phyloP scores from a whole-genome alignment of 2,888 invertebrate species.

The Philopedon plagiatum region DNA sequence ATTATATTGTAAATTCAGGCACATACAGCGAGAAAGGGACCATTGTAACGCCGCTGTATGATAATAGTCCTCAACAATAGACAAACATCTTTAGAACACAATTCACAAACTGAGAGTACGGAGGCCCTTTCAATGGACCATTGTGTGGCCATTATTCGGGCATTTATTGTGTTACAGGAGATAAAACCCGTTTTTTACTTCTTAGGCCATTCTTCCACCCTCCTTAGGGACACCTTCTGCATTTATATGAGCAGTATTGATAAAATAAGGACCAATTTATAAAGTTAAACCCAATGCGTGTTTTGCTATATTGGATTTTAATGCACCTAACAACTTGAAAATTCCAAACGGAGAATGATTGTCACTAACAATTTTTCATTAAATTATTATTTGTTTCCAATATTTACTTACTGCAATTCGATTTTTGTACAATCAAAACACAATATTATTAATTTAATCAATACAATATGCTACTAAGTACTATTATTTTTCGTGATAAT shows the following conservation, averaged over 20 bases:
- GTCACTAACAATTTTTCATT: no score
- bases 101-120: conserved; percentile 52
- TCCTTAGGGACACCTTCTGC: conserved; percentile 30
- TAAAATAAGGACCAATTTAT: not conserved
- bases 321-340: no score
- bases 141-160: conserved; percentile 63
- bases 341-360: no score
- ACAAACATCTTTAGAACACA: conserved; percentile 58
- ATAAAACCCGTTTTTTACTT: conserved; percentile 65
- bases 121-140: conserved; percentile 57
- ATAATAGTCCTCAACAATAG: conserved; percentile 61
- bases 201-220: conserved; percentile 58
- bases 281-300: no score
- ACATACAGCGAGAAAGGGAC: conserved; percentile 57
- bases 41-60: conserved; percentile 59
- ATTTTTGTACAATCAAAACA: no score
- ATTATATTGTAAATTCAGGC: conserved; percentile 60
- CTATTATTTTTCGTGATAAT: no score
- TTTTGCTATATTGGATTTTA: no score
- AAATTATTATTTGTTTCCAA: no score
- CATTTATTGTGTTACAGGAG: conserved; percentile 65
- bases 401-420: no score
- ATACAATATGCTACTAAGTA: no score
- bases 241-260: conserved; percentile 30
- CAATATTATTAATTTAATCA: no score